Conservation (phyloP, 2,797 vertebrate genomes). For the Avahi laniger region DNA sequence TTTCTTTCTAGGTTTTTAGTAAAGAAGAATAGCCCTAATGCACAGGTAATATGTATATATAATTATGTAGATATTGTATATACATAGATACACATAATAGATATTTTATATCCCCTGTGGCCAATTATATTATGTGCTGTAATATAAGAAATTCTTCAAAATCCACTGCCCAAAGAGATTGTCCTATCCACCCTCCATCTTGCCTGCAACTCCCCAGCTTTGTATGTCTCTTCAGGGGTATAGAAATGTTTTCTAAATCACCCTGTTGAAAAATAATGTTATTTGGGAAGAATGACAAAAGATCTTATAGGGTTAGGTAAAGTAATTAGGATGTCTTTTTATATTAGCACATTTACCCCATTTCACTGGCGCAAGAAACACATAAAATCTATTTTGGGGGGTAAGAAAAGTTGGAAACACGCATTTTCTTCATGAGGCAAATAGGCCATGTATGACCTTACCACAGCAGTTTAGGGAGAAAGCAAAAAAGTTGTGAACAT, state of each 20-base stretch:
- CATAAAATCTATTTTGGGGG: neutral
- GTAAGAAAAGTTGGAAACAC: neutral
- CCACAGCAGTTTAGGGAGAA: neutral
- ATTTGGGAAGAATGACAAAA: neutral
- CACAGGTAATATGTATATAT: neutral
- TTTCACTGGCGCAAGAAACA: neutral
- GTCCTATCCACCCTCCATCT: neutral
- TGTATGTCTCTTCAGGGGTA: neutral
- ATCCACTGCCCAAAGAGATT: neutral
- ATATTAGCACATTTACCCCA: neutral
- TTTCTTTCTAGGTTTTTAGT: constrained; percentile 2
- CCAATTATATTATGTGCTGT: neutral
- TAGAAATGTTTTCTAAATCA: constrained; percentile 15
- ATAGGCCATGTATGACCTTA: neutral
- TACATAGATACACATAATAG: neutral
- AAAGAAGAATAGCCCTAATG: constrained; percentile 30
- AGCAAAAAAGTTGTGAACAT: neutral
- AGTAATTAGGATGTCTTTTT: neutral
- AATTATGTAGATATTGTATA: neutral
- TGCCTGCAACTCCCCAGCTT: neutral
- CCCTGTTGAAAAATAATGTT: neutral
- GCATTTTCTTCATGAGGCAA: neutral
- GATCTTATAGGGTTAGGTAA: neutral
- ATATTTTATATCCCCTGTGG: neutral
- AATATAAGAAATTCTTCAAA: neutral